phyloP scores from a whole-genome alignment of 2,797 vertebrate species.

The Pyrrhura leucotis region DNA sequence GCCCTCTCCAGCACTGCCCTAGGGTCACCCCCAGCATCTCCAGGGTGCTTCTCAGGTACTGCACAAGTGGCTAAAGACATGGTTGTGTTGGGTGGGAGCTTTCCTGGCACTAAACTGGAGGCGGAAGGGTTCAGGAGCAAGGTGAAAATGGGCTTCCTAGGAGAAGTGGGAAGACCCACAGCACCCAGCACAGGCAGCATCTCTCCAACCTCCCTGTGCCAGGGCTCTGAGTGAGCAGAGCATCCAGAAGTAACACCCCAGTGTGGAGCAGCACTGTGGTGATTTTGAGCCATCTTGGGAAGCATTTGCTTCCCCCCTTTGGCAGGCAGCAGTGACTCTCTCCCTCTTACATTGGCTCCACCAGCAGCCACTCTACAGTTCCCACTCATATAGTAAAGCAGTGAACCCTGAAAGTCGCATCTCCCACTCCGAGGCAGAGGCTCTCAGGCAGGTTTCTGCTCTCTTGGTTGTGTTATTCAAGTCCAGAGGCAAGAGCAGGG shows the following conservation, averaged over 20 bases:
- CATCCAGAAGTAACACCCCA: neutral
- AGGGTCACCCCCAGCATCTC: neutral
- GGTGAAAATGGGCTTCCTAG: rapidly evolving
- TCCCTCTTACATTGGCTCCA: rapidly evolving
- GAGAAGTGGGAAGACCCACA: rapidly evolving
- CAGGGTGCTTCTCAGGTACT: neutral
- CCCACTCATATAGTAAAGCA: rapidly evolving
- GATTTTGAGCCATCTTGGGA: neutral
- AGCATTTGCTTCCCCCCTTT: neutral
- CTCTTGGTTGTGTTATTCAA: neutral
- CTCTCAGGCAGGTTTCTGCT: neutral
- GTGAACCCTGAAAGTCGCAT: neutral
- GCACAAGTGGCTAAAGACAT: rapidly evolving
- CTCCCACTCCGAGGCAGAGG: neutral
- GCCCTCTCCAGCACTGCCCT: neutral
- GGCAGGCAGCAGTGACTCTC: neutral
- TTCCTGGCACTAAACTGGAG: neutral
- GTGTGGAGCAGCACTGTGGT: neutral
- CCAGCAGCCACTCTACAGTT: neutral
- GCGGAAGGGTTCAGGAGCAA: neutral
- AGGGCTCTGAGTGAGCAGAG: neutral
- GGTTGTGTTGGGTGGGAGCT: neutral
- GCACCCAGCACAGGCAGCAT: neutral
- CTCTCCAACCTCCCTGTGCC: neutral
- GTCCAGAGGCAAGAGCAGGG: neutral